Evolutionary conservation across 2,113 vertebrate species (phyloP).

Genomic region (Mus musculus): DNA sequence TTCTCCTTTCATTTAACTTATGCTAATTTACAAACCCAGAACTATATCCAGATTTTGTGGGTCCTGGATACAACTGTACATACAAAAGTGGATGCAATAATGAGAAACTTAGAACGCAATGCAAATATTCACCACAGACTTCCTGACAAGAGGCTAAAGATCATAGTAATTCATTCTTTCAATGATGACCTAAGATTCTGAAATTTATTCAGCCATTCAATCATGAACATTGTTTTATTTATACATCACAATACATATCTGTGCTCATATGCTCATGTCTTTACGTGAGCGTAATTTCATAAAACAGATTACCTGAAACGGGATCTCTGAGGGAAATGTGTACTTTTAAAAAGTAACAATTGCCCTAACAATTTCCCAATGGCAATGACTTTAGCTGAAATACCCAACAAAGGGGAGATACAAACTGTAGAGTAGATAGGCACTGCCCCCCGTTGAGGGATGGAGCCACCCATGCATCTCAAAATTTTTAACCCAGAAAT

Average conservation of each 20-base stretch:
- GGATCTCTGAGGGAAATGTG: background rate
- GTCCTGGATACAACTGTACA: background rate
- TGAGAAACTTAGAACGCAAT: background rate
- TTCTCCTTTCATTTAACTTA: conserved; percentile 5
- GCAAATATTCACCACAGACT: background rate
- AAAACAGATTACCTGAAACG: background rate
- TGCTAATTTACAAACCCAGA: background rate
- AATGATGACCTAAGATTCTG: background rate
- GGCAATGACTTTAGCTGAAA: too few species aligned
- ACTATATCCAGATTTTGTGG: background rate
- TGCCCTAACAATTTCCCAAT: too few species aligned
- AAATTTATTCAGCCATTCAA: background rate
- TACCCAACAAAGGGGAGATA: too few species aligned
- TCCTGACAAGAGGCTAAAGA: background rate
- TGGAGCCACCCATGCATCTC: too few species aligned
- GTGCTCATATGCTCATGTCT: background rate
- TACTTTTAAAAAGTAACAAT: background rate
- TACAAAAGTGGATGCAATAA: background rate
- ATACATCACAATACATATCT: background rate
- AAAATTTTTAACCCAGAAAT: too few species aligned
- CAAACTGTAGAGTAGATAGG: too few species aligned
- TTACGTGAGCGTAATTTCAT: background rate
- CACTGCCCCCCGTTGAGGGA: too few species aligned
- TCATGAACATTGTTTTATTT: background rate
- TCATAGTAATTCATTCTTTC: background rate